A percentile compares a stretch with the other conserved stretches of the same genome.
phyloP scores from a whole-genome alignment of 2,113 vertebrate species.

The Fregetta grallaria region DNA sequence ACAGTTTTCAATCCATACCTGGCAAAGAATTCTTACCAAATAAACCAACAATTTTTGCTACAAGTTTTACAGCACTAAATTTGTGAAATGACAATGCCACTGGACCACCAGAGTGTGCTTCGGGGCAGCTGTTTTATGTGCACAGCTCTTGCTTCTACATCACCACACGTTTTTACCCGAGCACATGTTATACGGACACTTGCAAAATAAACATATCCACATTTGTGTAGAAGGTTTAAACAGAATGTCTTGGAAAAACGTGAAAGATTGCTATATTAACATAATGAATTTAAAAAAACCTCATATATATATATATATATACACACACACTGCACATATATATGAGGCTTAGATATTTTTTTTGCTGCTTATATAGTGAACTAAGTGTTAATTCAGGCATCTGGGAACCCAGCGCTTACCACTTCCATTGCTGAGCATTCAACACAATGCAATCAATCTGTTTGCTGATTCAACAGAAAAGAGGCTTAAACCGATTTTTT shows the following conservation, averaged over 20 bases:
- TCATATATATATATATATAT: rapidly evolving
- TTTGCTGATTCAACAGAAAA: not conserved
- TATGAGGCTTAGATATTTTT: not conserved
- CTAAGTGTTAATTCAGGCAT: not conserved
- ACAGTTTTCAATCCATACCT: not conserved
- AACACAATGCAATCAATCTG: not conserved
- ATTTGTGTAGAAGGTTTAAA: not conserved
- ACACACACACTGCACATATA: rapidly evolving
- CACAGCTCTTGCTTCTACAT: not conserved
- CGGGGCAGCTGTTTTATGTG: not conserved
- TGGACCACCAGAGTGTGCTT: not conserved
- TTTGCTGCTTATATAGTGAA: not conserved
- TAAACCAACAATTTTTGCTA: not conserved
- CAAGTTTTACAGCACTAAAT: not conserved
- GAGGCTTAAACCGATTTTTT: not conserved
- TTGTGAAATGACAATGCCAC: not conserved
- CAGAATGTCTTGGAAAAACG: not conserved
- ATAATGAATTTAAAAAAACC: not conserved
- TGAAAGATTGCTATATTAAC: not conserved
- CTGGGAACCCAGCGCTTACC: not conserved
- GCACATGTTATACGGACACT: rapidly evolving
- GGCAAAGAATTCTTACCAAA: not conserved
- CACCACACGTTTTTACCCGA: rapidly evolving
- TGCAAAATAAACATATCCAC: not conserved
- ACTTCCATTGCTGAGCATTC: not conserved